phyloP scores from a whole-genome alignment of 1,140 invertebrate genomes.

The Teleogryllus occipitalis region DNA sequence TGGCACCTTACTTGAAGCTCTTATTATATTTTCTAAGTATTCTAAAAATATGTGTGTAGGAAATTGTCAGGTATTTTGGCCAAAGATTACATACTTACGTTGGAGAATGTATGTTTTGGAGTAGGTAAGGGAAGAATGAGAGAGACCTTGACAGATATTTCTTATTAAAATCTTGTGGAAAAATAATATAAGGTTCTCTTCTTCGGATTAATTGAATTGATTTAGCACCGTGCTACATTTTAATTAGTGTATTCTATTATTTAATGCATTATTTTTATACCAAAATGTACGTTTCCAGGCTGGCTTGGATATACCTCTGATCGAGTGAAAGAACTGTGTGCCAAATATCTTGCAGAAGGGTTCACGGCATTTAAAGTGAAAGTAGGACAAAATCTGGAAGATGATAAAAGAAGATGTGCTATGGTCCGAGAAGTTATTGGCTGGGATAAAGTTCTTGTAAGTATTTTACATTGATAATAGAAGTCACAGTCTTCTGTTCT shows the following conservation, averaged over 20 bases:
- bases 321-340: slow-evolving; percentile 55
- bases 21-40: too few relatives aligned
- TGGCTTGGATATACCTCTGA: slow-evolving; percentile 73
- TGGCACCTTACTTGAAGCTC: too few relatives aligned
- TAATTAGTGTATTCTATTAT: background rate
- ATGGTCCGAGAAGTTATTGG: slow-evolving; percentile 72
- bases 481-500: too few relatives aligned
- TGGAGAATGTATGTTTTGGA: too few relatives aligned
- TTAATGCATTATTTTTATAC: background rate
- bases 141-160: too few relatives aligned
- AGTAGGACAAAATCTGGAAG: slow-evolving; percentile 72
- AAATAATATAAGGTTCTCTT: background rate
- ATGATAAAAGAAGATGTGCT: slow-evolving; percentile 62
- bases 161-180: too few relatives aligned
- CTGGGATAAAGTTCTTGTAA: slow-evolving; percentile 43
- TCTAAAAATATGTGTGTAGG: too few relatives aligned
- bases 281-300: slow-evolving; percentile 38
- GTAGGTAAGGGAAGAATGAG: too few relatives aligned
- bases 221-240: background rate
- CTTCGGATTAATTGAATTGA: background rate
- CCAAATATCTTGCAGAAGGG: slow-evolving; percentile 62
- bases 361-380: slow-evolving; percentile 83
- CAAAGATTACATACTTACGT: too few relatives aligned
- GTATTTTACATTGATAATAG: too few relatives aligned
- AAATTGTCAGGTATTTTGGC: too few relatives aligned